Evolutionary conservation across 1,140 invertebrate genomes (phyloP).

Genomic region (Zaprionus tsacasi): DNA sequence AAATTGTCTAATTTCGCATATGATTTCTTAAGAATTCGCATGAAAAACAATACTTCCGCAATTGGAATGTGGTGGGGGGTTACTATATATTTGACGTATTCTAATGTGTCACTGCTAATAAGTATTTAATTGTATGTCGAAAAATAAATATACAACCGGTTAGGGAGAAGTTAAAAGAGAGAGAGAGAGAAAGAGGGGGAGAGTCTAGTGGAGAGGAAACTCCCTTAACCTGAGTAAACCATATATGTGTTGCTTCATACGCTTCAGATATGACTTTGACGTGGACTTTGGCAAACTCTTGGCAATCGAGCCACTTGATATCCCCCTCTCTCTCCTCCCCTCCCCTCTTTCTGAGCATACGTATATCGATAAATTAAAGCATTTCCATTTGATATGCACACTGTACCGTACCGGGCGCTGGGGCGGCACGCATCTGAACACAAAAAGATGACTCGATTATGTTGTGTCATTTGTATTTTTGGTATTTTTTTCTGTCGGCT

Average conservation of each 20-base stretch:
- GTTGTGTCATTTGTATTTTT: constrained; percentile 72
- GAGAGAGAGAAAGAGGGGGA: not conserved
- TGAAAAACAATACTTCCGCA: constrained; percentile 54
- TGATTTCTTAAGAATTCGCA: constrained; percentile 5
- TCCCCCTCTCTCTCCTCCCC: not conserved
- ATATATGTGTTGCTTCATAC: not conserved
- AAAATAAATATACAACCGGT: not conserved
- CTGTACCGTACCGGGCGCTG: constrained; percentile 8
- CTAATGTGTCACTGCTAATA: constrained; percentile 51
- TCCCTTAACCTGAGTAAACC: not conserved
- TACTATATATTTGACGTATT: constrained; percentile 41
- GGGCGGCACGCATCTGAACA: constrained; percentile 39
- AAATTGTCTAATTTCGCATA: not conserved
- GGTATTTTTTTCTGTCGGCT: constrained; percentile 33
- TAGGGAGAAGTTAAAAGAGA: not conserved
- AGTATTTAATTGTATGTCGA: constrained; percentile 65
- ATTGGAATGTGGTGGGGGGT: not conserved
- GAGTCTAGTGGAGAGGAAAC: not conserved
- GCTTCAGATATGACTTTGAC: not conserved
- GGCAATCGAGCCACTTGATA: not conserved
- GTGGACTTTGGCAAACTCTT: constrained; percentile 12
- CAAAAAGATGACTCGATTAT: constrained; percentile 45
- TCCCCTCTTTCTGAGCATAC: not conserved
- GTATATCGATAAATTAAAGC: constrained; percentile 50
- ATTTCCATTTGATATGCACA: constrained; percentile 57